A percentile compares a stretch with the other conserved stretches of the same genome.
These are phyloP conservation scores for Sphaerophoria taeniata DNA, from an alignment of 2,888 invertebrate species.

Conservation along the genomic window DNA sequence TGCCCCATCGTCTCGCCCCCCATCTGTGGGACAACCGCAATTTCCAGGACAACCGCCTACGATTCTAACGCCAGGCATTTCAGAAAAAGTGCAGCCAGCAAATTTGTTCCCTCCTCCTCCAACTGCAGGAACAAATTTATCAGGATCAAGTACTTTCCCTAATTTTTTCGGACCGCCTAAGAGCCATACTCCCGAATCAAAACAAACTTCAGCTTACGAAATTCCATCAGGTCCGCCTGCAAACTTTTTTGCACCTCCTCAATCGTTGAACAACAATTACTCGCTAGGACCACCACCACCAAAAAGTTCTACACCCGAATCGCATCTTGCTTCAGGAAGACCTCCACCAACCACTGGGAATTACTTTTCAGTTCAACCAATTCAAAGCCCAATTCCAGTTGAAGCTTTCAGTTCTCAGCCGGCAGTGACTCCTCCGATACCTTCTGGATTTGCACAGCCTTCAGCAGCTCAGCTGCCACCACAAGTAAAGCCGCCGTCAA, in stretches of 20 bases:
- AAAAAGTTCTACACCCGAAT: background rate
- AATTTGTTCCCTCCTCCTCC: conserved; percentile 40
- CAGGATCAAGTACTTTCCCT: background rate
- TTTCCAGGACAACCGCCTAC: conserved; percentile 2
- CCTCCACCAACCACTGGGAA: background rate
- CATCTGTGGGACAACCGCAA: background rate
- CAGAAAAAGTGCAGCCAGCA: background rate
- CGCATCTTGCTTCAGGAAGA: background rate
- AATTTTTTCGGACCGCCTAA: background rate
- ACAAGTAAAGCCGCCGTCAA: conserved; percentile 72
- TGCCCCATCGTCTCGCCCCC: conserved; percentile 15
- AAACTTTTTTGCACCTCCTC: background rate
- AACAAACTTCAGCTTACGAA: background rate
- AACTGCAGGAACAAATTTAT: background rate
- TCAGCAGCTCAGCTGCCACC: conserved; percentile 51
- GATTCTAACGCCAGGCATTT: background rate
- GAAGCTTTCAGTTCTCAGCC: background rate
- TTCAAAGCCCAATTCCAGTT: background rate
- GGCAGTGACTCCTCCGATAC: background rate
- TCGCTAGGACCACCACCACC: background rate
- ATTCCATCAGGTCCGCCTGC: background rate
- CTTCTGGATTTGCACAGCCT: background rate
- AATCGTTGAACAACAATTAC: too few species aligned
- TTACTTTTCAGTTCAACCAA: background rate
- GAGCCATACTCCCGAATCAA: background rate